Evolutionary conservation across 1,140 invertebrate genomes (phyloP).

Genomic region (Thalassaphorura encarpata): DNA sequence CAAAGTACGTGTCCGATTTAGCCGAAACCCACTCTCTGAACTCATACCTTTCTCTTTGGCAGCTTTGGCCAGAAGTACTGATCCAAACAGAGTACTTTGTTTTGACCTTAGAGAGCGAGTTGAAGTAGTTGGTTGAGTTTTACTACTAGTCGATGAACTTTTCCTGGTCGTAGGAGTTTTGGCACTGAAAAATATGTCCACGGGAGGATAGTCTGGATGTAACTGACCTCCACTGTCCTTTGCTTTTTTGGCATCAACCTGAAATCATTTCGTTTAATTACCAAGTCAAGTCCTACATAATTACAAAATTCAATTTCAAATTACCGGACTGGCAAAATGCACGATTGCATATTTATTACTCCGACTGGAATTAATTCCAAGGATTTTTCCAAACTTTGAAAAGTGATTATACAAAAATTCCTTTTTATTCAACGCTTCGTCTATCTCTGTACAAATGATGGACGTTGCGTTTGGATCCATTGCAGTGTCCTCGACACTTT

Average conservation of each 20-base stretch:
- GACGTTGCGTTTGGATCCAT: too few relatives aligned
- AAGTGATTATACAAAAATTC: constrained; percentile 5
- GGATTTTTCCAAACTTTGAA: constrained; percentile 10
- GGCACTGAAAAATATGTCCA: constrained; percentile 5
- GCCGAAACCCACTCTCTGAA: background rate
- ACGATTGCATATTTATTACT: constrained; percentile 15
- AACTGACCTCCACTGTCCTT: background rate
- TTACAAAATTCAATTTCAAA: background rate
- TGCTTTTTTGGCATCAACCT: constrained; percentile 7
- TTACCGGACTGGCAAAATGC: constrained; percentile 10
- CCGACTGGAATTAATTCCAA: constrained; percentile 5
- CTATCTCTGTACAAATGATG: background rate
- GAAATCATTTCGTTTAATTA: background rate
- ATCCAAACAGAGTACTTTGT: background rate
- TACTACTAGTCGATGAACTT: background rate
- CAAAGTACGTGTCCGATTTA: background rate
- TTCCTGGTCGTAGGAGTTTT: background rate
- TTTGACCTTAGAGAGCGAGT: background rate
- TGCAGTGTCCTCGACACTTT: too few relatives aligned
- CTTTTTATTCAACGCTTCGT: background rate
- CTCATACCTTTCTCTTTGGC: background rate
- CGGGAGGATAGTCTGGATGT: background rate
- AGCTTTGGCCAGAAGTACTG: background rate
- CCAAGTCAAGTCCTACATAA: background rate
- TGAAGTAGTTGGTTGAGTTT: background rate